phyloP scores from a whole-genome alignment of 1,140 invertebrate genomes.

The Euwallacea fornicatus region DNA sequence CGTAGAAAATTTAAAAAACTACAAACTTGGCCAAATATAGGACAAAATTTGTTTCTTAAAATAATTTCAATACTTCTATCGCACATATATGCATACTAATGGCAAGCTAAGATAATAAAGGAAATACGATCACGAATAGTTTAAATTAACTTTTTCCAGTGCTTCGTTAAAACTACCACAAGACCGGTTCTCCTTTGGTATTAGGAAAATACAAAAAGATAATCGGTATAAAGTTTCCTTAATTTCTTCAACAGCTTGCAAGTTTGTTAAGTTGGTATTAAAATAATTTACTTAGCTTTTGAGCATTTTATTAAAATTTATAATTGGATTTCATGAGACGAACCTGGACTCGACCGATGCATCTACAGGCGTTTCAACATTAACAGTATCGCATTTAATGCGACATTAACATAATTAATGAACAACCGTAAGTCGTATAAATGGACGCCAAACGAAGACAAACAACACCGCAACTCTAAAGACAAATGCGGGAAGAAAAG shows the following conservation, averaged over 20 bases:
- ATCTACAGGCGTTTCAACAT: neutral
- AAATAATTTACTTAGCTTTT: slow-evolving; percentile 24
- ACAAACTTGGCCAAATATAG: too few relatives aligned
- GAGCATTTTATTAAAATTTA: slow-evolving; percentile 19
- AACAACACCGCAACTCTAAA: too few relatives aligned
- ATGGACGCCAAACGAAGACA: too few relatives aligned
- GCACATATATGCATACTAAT: neutral
- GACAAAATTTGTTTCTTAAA: too few relatives aligned
- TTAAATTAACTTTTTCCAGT: slow-evolving; percentile 7
- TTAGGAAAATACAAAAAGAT: slow-evolving; percentile 20
- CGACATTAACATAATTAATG: too few relatives aligned
- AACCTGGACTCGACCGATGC: neutral
- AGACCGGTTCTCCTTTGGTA: slow-evolving; percentile 13
- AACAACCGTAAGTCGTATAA: too few relatives aligned
- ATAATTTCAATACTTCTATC: neutral
- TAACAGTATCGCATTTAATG: too few relatives aligned
- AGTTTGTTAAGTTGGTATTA: slow-evolving; percentile 23
- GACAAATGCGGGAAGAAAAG: neutral
- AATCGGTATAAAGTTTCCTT: slow-evolving; percentile 26
- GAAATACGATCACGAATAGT: slow-evolving; percentile 2
- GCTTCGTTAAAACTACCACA: slow-evolving; percentile 14
- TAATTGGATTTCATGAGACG: slow-evolving; percentile 3
- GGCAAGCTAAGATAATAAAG: slow-evolving; percentile 1
- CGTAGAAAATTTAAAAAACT: too few relatives aligned
- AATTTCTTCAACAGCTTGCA: slow-evolving; percentile 27